These are phyloP conservation scores for Corvus cornix DNA, from an alignment of 2,113 vertebrate genomes.

Conservation along the genomic window DNA sequence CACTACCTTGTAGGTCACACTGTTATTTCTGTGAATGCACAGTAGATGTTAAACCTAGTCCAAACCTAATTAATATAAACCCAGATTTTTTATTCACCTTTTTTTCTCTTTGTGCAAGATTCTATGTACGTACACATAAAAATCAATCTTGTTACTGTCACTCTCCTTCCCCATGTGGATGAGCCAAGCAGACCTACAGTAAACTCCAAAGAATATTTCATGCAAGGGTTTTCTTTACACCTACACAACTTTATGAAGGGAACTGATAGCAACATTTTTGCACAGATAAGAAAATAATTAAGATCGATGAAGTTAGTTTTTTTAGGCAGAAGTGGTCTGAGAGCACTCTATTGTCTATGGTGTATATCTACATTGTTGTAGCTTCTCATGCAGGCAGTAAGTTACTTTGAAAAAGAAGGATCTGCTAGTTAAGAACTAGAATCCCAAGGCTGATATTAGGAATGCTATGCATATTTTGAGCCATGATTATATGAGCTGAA, in stretches of 20 bases:
- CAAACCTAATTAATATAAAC: neutral
- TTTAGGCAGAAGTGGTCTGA: neutral
- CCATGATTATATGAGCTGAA: neutral
- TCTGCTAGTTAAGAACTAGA: neutral
- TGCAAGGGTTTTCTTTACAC: neutral
- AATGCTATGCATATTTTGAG: neutral
- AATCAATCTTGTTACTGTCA: neutral
- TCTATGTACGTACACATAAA: neutral
- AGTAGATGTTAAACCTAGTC: neutral
- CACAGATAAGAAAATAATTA: neutral
- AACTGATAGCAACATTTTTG: neutral
- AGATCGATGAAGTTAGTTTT: neutral
- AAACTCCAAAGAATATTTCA: neutral
- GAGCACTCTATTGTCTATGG: neutral
- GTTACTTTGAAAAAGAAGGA: neutral
- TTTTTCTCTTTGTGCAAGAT: neutral
- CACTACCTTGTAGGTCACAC: neutral
- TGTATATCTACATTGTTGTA: neutral
- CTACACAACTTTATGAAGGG: neutral
- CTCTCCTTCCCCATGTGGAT: neutral
- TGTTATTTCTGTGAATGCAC: neutral
- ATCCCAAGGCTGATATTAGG: neutral
- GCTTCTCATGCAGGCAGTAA: neutral
- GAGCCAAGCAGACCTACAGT: neutral
- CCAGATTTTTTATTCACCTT: neutral